A percentile compares a stretch with the other conserved stretches of the same genome.
These are phyloP conservation scores for Tiliqua scincoides DNA, from an alignment of 2,113 vertebrate genomes.

Conservation along the genomic window DNA sequence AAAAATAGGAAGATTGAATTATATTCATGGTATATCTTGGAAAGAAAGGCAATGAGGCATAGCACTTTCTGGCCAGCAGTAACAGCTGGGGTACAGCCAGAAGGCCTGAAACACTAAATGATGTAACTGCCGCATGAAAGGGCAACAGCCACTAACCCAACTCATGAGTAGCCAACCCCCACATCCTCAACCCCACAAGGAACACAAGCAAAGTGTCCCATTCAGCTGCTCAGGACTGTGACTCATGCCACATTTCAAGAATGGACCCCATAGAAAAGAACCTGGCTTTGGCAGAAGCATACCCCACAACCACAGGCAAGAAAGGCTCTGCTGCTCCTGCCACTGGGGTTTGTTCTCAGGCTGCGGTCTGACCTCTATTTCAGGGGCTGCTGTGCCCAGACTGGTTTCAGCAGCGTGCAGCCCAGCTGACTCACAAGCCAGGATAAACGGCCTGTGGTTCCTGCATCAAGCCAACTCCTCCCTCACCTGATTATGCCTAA, in stretches of 20 bases:
- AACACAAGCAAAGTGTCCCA: not conserved
- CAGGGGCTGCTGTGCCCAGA: conserved; percentile 28
- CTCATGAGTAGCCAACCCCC: not conserved
- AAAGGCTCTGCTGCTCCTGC: conserved; percentile 25
- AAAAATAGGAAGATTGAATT: not conserved
- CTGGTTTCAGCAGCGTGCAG: conserved; percentile 77
- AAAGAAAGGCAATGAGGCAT: not conserved
- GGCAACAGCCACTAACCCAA: not conserved
- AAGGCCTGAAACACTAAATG: not conserved
- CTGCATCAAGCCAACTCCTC: conserved; percentile 55
- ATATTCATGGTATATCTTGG: not conserved
- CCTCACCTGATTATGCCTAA: conserved; percentile 72
- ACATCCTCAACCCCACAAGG: not conserved
- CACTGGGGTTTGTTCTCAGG: conserved; percentile 43
- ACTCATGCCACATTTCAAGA: conserved; percentile 6
- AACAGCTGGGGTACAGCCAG: not conserved
- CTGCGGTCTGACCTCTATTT: conserved; percentile 73
- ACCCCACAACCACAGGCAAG: conserved; percentile 14
- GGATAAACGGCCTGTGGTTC: conserved; percentile 75
- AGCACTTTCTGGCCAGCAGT: not conserved
- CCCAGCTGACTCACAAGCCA: conserved; percentile 77
- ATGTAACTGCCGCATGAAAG: not conserved
- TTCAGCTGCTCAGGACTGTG: conserved; percentile 2
- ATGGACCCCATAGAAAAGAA: conserved; percentile 5
- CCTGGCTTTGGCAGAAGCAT: conserved; percentile 21